Conservation (phyloP, 1,140 invertebrate species). For the Catajapyx aquilonaris region DNA sequence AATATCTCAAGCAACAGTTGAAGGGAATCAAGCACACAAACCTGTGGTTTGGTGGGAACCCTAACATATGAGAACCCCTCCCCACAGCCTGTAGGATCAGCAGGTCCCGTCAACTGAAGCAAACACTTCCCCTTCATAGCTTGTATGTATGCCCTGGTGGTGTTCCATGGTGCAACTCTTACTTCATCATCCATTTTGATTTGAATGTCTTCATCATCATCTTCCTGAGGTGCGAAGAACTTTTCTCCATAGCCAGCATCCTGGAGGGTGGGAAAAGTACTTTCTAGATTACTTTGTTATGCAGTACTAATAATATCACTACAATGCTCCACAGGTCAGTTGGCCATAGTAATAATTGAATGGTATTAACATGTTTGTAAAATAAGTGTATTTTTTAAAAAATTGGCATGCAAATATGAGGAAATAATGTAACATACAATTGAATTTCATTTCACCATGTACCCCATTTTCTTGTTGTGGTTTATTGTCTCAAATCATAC, state of each 20-base stretch:
- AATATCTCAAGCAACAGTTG: background rate
- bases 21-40: too few species aligned
- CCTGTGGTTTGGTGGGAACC: conserved; percentile 90
- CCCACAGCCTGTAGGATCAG: conserved; percentile 89
- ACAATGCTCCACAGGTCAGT: background rate
- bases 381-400: background rate
- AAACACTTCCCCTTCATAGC: conserved; percentile 95
- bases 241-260: conserved; percentile 98
- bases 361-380: too few species aligned
- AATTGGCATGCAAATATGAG: background rate
- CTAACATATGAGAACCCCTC: conserved; percentile 94
- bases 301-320: background rate
- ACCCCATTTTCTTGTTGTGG: too few species aligned
- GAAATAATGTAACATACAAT: background rate
- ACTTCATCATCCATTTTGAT: conserved; percentile 97
- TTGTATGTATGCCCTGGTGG: conserved; percentile 83
- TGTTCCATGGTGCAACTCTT: conserved; percentile 78
- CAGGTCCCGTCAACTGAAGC: conserved; percentile 80
- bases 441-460: too few species aligned
- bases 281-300: background rate
- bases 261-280: conserved; percentile 17
- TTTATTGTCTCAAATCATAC: too few species aligned
- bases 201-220: conserved; percentile 92
- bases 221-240: conserved; percentile 90
- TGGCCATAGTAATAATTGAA: background rate